Evolutionary conservation across 2,888 invertebrate genomes (phyloP).

Genomic region (Entomobrya multifasciata): DNA sequence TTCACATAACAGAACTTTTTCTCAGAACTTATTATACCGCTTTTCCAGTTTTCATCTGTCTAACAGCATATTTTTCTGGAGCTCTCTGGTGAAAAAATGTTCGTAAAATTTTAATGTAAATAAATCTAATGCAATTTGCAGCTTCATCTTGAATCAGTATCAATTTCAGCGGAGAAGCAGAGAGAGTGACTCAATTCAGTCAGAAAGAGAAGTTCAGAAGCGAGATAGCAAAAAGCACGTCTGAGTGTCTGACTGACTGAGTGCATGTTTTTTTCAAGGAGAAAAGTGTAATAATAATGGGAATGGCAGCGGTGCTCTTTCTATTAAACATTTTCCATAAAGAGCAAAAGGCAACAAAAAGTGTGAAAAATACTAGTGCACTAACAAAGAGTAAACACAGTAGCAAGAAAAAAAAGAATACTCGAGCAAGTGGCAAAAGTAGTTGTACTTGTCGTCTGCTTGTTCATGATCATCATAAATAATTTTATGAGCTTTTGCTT

Average conservation of each 20-base stretch:
- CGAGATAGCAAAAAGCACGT: neutral
- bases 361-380: conserved; percentile 18
- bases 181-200: neutral
- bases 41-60: neutral
- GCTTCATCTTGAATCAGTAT: conserved; percentile 40
- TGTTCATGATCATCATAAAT: conserved; percentile 59
- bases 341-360: neutral
- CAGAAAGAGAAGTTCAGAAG: neutral
- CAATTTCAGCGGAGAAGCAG: conserved; percentile 32
- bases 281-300: conserved; percentile 35
- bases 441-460: neutral
- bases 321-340: conserved; percentile 16
- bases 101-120: conserved; percentile 62
- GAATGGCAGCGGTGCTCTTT: neutral
- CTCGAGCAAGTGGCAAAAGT: neutral
- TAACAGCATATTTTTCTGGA: neutral
- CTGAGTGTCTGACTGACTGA: neutral
- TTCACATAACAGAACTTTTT: no score
- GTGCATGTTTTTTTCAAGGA: conserved; percentile 30
- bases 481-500: conserved; percentile 60
- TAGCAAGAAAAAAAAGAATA: neutral
- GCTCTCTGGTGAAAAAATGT: conserved; percentile 13
- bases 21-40: no score
- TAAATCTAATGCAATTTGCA: conserved; percentile 71
- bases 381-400: neutral